Base-by-base conservation (phyloP, 2,888 invertebrate species). In the Tenthredo notha region DNA sequence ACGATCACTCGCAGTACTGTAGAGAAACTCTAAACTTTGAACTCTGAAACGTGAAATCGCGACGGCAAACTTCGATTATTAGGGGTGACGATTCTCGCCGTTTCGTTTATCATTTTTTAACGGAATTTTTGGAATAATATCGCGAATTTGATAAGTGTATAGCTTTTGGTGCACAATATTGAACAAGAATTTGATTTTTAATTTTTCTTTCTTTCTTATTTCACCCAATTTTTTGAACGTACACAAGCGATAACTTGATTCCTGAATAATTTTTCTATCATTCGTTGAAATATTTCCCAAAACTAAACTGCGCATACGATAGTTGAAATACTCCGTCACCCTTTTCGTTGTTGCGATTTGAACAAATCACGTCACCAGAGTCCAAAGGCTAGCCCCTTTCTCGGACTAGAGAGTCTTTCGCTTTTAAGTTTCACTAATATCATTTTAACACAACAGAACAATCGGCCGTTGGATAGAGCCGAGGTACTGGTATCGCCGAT, bases 391-490 rank as follows among this genome's bases (percentile, higher is more conserved):
- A 80, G 80, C 43, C 37, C 10, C 0, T 6, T 33, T 58, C 10
- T 21, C 43, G 43, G 40, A 74, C 74, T 29, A 67, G 67, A 47
- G 50, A 67, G n/a, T 83, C 50, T 74, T 80, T 61, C 7, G 21
- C 15, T 67, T 47, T 67, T 47, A 47, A 80, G 58, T 80, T n/a
- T 83, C 83, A 83, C 83, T 47, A 1, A 83, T 33, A 6, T 83
- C 50, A 67, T 83, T 67, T 80, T 67, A 67, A 83, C 67, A 83
- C 25, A 83, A 83, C 65, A 21, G 61, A 80, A 80, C 80, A 25
- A 47, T 21, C 47, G 47, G 47, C 12, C 75, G 18, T 25, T 67
- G 29, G 67, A 29, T 29, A 12, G 9, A 29, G 33, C 58, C n/a
- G 61, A 58, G 2, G 21, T 29, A 21, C 25, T 15, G 25, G 12